Percentiles rank a stretch among this genome's conserved stretches.
phyloP scores from a whole-genome alignment of 2,888 invertebrate species.

The Didymodactylos carnosus region DNA sequence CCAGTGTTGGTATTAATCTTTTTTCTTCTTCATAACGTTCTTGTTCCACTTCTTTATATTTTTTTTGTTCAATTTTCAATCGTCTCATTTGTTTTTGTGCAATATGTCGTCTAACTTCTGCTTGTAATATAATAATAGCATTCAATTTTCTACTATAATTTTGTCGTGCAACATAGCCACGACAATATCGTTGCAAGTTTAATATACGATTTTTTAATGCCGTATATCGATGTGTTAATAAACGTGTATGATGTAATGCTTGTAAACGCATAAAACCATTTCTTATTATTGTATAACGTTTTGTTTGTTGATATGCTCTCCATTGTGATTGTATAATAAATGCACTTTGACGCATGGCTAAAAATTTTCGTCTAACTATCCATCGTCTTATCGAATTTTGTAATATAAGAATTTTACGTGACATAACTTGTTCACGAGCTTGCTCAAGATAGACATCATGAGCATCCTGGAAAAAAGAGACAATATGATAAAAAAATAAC shows the following conservation, averaged over 20 bases:
- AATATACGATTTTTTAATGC: conserved; percentile 1
- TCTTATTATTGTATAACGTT: conserved; percentile 46
- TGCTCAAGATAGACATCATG: conserved; percentile 91
- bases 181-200: conserved; percentile 42
- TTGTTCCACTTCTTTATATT: conserved; percentile 64
- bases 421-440: conserved; percentile 77
- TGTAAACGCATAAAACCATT: conserved; percentile 14
- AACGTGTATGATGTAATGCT: conserved; percentile 7
- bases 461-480: conserved; percentile 46
- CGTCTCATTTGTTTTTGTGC: conserved; percentile 64
- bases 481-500: not conserved
- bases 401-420: conserved; percentile 73
- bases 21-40: conserved; percentile 70
- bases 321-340: conserved; percentile 75
- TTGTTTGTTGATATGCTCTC: conserved; percentile 70
- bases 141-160: conserved; percentile 9
- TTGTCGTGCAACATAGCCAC: conserved; percentile 46
- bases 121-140: conserved; percentile 68
- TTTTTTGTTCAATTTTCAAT: conserved; percentile 39
- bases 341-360: conserved; percentile 63
- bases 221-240: conserved; percentile 3
- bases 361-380: conserved; percentile 44
- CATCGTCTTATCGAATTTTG: conserved; percentile 85
- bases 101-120: conserved; percentile 73
- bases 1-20: conserved; percentile 63